phyloP scores from a whole-genome alignment of 1,140 invertebrate species.

The Drosophila nasuta region DNA sequence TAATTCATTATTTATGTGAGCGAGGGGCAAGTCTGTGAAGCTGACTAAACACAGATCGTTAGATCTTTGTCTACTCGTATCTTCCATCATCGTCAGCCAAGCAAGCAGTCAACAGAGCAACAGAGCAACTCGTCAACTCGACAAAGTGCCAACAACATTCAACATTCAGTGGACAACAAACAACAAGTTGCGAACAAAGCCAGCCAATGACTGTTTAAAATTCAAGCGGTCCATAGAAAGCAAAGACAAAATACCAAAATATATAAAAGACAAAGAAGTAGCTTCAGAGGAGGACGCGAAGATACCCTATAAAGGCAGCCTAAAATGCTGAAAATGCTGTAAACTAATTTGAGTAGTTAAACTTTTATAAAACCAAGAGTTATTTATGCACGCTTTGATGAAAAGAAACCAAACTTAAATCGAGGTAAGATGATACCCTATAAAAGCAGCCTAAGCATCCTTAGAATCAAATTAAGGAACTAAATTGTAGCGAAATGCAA shows the following conservation, averaged over 20 bases:
- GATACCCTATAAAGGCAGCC: constrained; percentile 6
- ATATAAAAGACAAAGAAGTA: constrained; percentile 10
- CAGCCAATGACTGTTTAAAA: constrained; percentile 82
- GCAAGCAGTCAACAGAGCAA: too few species aligned
- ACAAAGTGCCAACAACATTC: constrained; percentile 66
- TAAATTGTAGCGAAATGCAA: too few species aligned
- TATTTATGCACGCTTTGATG: neutral
- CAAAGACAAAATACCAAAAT: constrained; percentile 18
- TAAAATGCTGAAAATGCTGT: too few species aligned
- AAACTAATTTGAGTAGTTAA: too few species aligned
- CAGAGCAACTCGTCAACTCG: constrained; percentile 56
- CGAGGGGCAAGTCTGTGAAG: neutral
- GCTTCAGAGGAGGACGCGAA: neutral
- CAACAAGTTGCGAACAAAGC: constrained; percentile 55
- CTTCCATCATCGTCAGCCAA: constrained; percentile 45
- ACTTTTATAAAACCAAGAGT: neutral
- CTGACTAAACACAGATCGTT: constrained; percentile 51
- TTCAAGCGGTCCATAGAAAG: constrained; percentile 47
- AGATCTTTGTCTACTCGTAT: constrained; percentile 64
- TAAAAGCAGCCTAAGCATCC: too few species aligned
- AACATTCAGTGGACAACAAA: constrained; percentile 51
- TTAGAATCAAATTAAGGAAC: too few species aligned
- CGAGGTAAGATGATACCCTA: neutral
- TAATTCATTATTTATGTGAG: constrained; percentile 78
- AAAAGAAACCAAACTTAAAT: constrained; percentile 34